Percentiles rank a stretch among this genome's conserved stretches.
phyloP scores from a whole-genome alignment of 1,140 invertebrate genomes.

The Diuraphis noxia region DNA sequence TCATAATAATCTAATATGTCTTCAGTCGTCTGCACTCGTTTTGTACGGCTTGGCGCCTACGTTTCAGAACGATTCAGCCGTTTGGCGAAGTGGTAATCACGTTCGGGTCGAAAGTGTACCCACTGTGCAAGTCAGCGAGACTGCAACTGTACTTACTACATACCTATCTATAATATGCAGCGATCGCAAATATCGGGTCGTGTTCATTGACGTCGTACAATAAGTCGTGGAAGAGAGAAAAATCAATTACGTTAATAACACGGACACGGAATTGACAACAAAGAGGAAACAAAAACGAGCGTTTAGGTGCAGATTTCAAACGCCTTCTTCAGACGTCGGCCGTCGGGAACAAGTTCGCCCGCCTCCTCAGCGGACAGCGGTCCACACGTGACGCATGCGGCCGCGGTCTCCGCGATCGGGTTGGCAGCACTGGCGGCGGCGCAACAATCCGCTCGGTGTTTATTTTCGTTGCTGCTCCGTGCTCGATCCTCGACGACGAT shows the following conservation, averaged over 20 bases:
- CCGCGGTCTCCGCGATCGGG: neutral
- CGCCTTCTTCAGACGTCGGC: neutral
- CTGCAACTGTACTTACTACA: neutral
- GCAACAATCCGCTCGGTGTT: constrained; percentile 11
- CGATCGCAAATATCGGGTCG: neutral
- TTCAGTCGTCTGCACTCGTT: neutral
- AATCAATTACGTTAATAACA: neutral
- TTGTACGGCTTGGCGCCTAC: neutral
- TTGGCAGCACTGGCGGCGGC: constrained; percentile 18
- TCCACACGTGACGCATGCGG: neutral
- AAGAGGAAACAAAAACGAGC: neutral
- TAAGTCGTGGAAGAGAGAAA: neutral
- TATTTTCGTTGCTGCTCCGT: constrained; percentile 37
- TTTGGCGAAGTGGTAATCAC: neutral
- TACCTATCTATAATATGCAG: too few relatives aligned
- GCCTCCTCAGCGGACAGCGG: neutral
- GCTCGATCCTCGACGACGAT: neutral
- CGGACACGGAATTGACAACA: neutral
- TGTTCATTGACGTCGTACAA: neutral
- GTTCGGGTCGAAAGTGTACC: neutral
- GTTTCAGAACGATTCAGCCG: neutral
- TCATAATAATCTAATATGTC: neutral
- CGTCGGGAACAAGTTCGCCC: neutral
- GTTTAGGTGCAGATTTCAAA: neutral
- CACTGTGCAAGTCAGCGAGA: too few relatives aligned